Base-by-base conservation (phyloP, 2,797 vertebrate species). In the Nothura maculosa region DNA sequence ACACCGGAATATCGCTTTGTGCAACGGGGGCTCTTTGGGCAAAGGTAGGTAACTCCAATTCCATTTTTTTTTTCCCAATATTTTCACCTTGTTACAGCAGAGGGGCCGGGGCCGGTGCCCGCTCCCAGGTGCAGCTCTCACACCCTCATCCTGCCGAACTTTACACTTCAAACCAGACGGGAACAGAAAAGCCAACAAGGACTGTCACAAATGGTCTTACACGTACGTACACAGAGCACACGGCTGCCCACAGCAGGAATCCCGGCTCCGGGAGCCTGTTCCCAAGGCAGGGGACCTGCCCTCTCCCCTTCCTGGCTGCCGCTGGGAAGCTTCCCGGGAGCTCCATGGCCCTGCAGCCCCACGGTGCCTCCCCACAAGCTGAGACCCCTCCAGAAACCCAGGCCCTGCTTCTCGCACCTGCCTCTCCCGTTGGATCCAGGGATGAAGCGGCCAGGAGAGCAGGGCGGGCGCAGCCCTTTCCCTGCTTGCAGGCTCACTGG, bases 131-230 rank as follows among this genome's bases (percentile, higher is more conserved):
- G 34, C 55, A 57, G 83, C 67, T 83, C 50, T 67, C 70, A 43
- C 55, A 72, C 76, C 66, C 50, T 63, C 75, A 32, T 18, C 40
- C 54, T 81, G 57, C n/a, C 85, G 92, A 95, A 94, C 74, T 92
- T 93, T 80, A 93, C 87, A 80, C 50, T 72, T 61, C 21, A 85
- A 93, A 64, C 25, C 57, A 67, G 21, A 40, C 5, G 34, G 6
- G 20, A 52, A 85, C 89, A 82, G 50, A 16, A 79, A 89, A 30
- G 21, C 98, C 91, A 86, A 98, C 97, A 85, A 28, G 97, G 98
- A 98, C 97, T 97, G 98, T 98, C 98, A 98, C 98, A 98, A 97
- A 98, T 76, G 95, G 98, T 97, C 98, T 98, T 98, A 98, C 98
- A 98, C 98, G 97, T 97, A 98, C 4, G 63, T 67, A 96, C 98